phyloP scores from a whole-genome alignment of 1,140 invertebrate genomes.

The Solen grandis region DNA sequence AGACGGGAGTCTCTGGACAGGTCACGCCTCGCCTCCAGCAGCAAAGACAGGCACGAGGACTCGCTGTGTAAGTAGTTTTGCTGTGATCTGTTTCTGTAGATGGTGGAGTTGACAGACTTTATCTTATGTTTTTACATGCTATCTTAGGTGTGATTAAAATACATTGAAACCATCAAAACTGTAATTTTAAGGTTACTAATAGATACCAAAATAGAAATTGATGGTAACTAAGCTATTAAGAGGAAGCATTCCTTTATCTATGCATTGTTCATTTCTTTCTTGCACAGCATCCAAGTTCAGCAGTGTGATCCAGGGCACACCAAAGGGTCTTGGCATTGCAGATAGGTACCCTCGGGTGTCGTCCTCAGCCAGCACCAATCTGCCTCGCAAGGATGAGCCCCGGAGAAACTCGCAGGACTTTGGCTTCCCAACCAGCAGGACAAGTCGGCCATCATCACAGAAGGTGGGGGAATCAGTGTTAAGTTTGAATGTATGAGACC shows the following conservation, averaged over 20 bases:
- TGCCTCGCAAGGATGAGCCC: constrained; percentile 39
- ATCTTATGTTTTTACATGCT: not conserved
- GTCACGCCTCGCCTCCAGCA: constrained; percentile 3
- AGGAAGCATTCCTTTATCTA: too few relatives aligned
- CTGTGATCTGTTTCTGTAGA: not conserved
- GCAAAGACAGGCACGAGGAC: constrained; percentile 36
- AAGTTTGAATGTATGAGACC: too few relatives aligned
- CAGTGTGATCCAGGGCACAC: constrained; percentile 73
- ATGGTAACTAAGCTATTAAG: too few relatives aligned
- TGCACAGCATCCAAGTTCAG: constrained; percentile 58
- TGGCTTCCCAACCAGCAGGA: not conserved
- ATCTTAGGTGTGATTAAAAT: too few relatives aligned
- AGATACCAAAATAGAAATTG: too few relatives aligned
- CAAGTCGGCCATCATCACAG: constrained; percentile 12
- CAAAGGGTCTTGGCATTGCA: constrained; percentile 59
- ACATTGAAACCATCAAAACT: too few relatives aligned
- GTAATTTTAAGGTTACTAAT: too few relatives aligned
- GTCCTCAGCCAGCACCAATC: constrained; percentile 32
- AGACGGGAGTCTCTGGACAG: constrained; percentile 27
- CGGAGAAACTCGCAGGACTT: not conserved
- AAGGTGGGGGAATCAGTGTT: too few relatives aligned
- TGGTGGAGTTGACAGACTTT: not conserved
- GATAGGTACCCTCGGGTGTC: constrained; percentile 31
- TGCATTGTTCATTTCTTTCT: too few relatives aligned
- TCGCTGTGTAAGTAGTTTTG: constrained; percentile 27